These are phyloP conservation scores for Bucco capensis DNA, from an alignment of 2,113 vertebrate genomes.

Conservation along the genomic window DNA sequence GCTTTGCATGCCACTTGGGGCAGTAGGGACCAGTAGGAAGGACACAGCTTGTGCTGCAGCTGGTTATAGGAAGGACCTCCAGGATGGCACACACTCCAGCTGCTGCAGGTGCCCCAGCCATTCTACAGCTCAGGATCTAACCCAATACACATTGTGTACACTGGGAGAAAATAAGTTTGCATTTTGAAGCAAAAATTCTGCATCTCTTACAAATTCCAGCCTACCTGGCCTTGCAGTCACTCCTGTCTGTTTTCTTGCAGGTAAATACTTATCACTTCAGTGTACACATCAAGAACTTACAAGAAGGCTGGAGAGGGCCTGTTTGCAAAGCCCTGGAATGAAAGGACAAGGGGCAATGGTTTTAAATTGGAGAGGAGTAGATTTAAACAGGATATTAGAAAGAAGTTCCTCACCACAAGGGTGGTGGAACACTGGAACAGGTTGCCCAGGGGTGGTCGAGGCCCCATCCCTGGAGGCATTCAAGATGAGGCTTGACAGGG, in stretches of 20 bases:
- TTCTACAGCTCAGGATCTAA: not conserved
- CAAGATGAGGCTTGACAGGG: too few relatives aligned
- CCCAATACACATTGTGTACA: fast-evolving
- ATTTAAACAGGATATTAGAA: too few relatives aligned
- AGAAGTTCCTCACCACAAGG: too few relatives aligned
- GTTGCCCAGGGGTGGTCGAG: too few relatives aligned
- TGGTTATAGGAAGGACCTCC: not conserved
- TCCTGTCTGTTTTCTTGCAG: not conserved
- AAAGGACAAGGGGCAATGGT: too few relatives aligned
- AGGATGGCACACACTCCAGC: not conserved
- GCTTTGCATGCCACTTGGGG: fast-evolving
- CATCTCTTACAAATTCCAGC: not conserved
- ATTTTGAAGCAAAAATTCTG: not conserved
- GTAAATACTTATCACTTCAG: not conserved
- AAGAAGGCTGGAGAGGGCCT: too few relatives aligned
- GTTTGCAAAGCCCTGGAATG: too few relatives aligned
- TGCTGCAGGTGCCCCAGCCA: not conserved
- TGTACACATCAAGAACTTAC: too few relatives aligned
- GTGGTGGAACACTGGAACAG: too few relatives aligned
- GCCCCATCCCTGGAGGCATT: too few relatives aligned
- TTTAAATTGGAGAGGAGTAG: too few relatives aligned
- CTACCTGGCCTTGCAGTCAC: not conserved
- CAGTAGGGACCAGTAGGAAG: not conserved
- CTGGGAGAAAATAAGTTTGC: not conserved
- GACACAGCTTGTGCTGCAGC: not conserved